Conservation (phyloP, 2,888 invertebrate genomes). For the Sisyra terminalis region DNA sequence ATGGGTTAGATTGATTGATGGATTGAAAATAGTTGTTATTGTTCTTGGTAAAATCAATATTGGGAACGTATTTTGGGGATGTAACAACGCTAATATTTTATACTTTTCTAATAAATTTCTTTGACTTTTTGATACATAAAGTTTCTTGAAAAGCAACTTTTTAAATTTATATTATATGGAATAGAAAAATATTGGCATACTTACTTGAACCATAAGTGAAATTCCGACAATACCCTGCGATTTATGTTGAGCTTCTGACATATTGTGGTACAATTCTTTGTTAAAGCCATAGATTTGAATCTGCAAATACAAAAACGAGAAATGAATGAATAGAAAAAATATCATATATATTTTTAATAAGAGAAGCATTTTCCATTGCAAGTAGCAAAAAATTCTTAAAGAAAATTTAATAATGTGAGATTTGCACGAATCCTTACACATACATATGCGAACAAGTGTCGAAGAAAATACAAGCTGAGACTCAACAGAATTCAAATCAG, state of each 20-base stretch:
- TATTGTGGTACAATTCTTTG: constrained; percentile 89
- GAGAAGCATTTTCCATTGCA: not conserved
- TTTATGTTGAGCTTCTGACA: constrained; percentile 89
- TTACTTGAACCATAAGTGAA: constrained; percentile 87
- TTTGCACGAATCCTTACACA: no score
- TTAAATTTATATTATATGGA: not conserved
- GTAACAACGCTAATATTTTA: no score
- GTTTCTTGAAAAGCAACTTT: not conserved
- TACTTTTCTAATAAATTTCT: no score
- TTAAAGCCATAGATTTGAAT: constrained; percentile 95
- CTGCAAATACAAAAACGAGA: constrained; percentile 33
- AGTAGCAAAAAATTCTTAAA: not conserved
- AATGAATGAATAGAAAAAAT: not conserved
- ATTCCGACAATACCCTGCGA: constrained; percentile 94
- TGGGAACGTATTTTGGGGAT: no score
- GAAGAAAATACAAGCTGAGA: no score
- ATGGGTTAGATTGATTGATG: no score
- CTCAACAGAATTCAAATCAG: no score
- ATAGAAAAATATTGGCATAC: constrained; percentile 12
- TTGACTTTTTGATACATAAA: no score
- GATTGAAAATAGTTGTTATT: no score
- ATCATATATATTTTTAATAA: not conserved
- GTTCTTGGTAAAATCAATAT: no score
- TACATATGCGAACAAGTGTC: no score
- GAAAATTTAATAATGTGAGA: not conserved